phyloP scores from a whole-genome alignment of 2,113 vertebrate species.

The Meles meles region DNA sequence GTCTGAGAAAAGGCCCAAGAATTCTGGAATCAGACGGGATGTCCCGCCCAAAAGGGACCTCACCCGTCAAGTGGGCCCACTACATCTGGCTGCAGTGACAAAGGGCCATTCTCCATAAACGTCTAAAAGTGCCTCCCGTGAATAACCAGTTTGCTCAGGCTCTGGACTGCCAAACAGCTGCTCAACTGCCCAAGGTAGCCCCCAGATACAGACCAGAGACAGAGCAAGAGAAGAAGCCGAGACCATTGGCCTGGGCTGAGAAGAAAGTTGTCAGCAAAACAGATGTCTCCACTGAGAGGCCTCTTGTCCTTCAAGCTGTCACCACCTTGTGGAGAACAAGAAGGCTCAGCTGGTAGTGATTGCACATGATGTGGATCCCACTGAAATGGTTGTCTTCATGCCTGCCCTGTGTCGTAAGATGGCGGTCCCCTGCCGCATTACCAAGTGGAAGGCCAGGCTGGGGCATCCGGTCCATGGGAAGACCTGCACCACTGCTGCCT shows the following conservation, averaged over 20 bases:
- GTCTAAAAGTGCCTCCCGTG: background rate
- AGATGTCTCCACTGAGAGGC: background rate
- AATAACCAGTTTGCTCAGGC: background rate
- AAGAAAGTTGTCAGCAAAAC: background rate
- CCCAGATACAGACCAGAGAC: background rate
- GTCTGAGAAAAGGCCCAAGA: background rate
- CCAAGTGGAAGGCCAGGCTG: background rate
- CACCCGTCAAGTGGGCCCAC: background rate
- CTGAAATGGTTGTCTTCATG: background rate
- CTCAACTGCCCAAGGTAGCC: background rate
- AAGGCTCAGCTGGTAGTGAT: background rate
- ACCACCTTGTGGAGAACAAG: background rate
- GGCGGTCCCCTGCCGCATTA: background rate
- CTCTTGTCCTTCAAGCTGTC: background rate
- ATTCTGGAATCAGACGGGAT: background rate
- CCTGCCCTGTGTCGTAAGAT: background rate
- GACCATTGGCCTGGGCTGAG: background rate
- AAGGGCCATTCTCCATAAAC: too few relatives aligned
- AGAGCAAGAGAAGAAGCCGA: background rate
- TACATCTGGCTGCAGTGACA: background rate
- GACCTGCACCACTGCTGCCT: background rate
- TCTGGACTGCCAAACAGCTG: background rate
- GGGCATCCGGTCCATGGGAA: background rate
- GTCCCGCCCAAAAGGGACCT: background rate
- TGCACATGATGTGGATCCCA: background rate